phyloP scores from a whole-genome alignment of 2,797 vertebrate genomes.

The Balearica regulorum region DNA sequence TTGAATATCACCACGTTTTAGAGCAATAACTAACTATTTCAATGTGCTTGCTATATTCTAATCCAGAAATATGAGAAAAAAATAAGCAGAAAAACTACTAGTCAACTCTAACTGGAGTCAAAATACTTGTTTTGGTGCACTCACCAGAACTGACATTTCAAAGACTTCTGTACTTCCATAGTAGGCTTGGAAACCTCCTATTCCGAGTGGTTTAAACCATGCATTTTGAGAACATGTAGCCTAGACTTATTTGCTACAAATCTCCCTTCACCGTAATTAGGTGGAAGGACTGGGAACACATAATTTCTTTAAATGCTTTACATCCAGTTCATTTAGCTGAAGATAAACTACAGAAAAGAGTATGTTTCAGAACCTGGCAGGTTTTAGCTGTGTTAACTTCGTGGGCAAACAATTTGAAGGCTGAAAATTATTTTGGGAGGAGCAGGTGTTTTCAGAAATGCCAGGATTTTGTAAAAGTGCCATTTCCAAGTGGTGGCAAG shows the following conservation, averaged over 20 bases:
- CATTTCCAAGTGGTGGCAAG: not conserved
- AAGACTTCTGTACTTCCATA: not conserved
- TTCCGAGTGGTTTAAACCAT: not conserved
- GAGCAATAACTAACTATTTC: not conserved
- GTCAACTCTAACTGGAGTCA: not conserved
- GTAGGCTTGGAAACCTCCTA: not conserved
- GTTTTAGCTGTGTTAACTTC: slow-evolving; percentile 12
- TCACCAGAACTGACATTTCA: not conserved
- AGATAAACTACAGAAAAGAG: slow-evolving; percentile 6
- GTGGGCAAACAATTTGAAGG: slow-evolving; percentile 34
- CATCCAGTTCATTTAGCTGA: not conserved
- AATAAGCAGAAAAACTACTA: not conserved
- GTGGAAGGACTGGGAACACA: not conserved
- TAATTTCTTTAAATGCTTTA: not conserved
- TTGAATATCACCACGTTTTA: not conserved
- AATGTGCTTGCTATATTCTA: not conserved
- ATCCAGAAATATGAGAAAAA: not conserved
- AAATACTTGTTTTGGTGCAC: not conserved
- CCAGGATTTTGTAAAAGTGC: not conserved
- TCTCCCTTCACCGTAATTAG: not conserved
- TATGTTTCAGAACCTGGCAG: slow-evolving; percentile 2
- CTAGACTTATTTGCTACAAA: not conserved
- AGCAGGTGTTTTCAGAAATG: slow-evolving; percentile 42
- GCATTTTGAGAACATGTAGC: not conserved
- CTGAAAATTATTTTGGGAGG: not conserved